Evolutionary conservation across 2,797 vertebrate species (phyloP).

Genomic region (Hydrophis major): DNA sequence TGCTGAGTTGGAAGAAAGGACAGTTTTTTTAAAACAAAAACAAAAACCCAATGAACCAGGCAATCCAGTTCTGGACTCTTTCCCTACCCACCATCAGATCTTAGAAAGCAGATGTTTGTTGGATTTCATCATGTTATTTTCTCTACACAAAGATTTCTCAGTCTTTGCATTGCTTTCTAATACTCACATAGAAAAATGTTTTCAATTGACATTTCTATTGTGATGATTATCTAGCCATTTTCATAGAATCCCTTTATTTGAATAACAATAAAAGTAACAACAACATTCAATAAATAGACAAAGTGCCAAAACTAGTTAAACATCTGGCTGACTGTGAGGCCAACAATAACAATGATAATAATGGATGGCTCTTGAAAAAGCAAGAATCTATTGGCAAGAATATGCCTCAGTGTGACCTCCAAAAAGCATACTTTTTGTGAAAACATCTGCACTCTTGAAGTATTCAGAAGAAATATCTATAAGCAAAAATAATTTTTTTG

Average conservation of each 20-base stretch:
- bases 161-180: constrained; percentile 4
- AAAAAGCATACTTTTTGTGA: not conserved
- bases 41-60: not conserved
- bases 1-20: not conserved
- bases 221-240: not conserved
- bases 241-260: not conserved
- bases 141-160: not conserved
- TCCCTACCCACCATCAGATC: not conserved
- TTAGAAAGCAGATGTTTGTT: not conserved
- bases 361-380: constrained; percentile 10
- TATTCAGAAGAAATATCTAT: constrained; percentile 35
- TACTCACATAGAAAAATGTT: not conserved
- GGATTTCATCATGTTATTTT: constrained; percentile 7
- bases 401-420: not conserved
- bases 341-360: not conserved
- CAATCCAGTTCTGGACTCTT: constrained; percentile 17
- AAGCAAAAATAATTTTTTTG: not conserved
- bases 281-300: not conserved
- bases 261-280: not conserved
- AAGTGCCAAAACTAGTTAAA: not conserved
- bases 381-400: not conserved
- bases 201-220: not conserved
- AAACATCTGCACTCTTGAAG: constrained; percentile 6
- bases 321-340: not conserved
- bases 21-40: not conserved